phyloP scores from a whole-genome alignment of 2,113 vertebrate genomes.

The Gracilinanus agilis region DNA sequence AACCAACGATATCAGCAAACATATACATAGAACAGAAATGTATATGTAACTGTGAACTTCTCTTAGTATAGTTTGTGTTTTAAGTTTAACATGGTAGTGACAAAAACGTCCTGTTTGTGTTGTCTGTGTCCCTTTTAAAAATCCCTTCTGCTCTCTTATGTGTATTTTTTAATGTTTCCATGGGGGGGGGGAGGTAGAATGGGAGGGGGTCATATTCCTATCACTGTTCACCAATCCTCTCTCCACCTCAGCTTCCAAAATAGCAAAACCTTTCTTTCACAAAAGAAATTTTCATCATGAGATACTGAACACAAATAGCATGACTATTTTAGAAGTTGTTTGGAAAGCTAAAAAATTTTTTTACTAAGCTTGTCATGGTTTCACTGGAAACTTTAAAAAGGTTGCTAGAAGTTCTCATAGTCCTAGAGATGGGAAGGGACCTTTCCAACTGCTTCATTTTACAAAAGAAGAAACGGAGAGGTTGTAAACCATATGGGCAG shows the following conservation, averaged over 20 bases:
- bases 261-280: neutral
- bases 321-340: constrained; percentile 49
- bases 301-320: constrained; percentile 37
- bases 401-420: neutral
- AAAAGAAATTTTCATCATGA: constrained; percentile 32
- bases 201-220: neutral
- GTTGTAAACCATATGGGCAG: neutral
- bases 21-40: neutral
- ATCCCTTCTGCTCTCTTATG: neutral
- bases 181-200: too few relatives aligned
- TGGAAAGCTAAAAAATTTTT: constrained; percentile 8
- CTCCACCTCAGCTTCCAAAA: neutral
- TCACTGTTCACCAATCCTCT: neutral
- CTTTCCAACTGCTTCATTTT: neutral
- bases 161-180: neutral
- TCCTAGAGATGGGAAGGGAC: neutral
- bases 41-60: neutral
- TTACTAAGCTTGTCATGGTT: neutral
- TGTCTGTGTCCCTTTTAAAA: neutral
- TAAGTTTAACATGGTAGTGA: neutral
- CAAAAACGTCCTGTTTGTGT: neutral
- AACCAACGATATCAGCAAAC: neutral
- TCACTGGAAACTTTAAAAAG: neutral
- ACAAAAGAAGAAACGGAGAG: neutral
- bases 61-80: neutral